These are phyloP conservation scores for Ormyrus pomaceus DNA, from an alignment of 2,888 invertebrate species.

Conservation along the genomic window DNA sequence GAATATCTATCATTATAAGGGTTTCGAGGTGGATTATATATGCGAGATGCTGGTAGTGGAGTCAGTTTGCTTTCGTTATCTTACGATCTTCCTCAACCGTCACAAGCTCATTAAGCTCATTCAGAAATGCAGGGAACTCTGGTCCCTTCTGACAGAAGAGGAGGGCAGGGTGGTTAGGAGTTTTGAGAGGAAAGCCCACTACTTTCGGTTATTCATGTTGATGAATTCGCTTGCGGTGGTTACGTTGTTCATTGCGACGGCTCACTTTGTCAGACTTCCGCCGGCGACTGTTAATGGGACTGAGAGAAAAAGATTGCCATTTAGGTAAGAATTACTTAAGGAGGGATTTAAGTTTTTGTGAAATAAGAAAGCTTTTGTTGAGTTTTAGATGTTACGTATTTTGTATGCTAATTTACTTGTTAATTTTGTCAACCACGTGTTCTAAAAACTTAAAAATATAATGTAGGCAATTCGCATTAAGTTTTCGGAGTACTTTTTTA, in stretches of 20 bases:
- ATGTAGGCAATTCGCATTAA: no score
- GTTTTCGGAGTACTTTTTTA: no score
- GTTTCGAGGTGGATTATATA: constrained; percentile 30
- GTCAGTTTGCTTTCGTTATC: constrained; percentile 6
- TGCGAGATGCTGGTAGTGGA: constrained; percentile 30
- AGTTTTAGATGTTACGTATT: neutral
- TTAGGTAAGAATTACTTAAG: constrained; percentile 21
- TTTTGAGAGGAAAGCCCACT: constrained; percentile 30
- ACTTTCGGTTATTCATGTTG: neutral
- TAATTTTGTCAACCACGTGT: no score
- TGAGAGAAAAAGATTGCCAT: constrained; percentile 14
- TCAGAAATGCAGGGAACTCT: constrained; percentile 12
- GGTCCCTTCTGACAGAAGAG: neutral
- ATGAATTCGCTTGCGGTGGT: neutral
- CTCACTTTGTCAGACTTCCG: constrained; percentile 13
- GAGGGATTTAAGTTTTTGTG: neutral
- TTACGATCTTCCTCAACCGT: constrained; percentile 4
- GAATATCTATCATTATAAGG: neutral
- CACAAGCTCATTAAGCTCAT: neutral
- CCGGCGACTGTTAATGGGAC: constrained; percentile 13
- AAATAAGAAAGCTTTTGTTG: neutral
- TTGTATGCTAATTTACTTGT: no score
- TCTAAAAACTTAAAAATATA: no score
- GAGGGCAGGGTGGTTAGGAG: constrained; percentile 9
- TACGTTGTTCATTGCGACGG: neutral